Percentiles rank a stretch among this genome's conserved stretches.
Conservation (phyloP, 2,797 vertebrate species). For the Falco concolor region DNA sequence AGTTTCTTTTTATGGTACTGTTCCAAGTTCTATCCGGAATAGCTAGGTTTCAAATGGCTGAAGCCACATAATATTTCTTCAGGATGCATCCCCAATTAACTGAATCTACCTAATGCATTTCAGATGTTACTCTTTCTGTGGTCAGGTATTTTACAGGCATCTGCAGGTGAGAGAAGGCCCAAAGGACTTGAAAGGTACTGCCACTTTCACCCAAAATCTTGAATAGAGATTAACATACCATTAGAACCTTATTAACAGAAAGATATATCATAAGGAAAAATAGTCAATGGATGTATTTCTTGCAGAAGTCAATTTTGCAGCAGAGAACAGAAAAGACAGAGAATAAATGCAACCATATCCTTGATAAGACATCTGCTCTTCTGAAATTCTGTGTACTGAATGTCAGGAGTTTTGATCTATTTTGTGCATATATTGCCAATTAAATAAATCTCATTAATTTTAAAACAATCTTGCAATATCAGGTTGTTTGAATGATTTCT, state of each 20-base stretch:
- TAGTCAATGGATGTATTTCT: background rate
- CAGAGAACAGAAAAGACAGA: background rate
- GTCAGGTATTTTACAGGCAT: background rate
- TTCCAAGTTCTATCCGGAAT: background rate
- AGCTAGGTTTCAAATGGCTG: background rate
- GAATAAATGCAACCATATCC: background rate
- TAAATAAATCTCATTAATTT: background rate
- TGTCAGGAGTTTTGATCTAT: background rate
- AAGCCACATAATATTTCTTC: background rate
- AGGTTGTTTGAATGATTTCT: background rate
- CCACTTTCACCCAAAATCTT: background rate
- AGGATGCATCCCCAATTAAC: background rate
- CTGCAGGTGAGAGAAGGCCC: background rate
- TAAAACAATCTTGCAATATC: background rate
- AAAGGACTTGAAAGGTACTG: background rate
- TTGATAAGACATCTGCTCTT: background rate
- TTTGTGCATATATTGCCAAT: background rate
- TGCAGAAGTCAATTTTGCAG: background rate
- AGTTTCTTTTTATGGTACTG: background rate
- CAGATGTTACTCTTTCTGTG: background rate
- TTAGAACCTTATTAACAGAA: background rate
- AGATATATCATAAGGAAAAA: background rate
- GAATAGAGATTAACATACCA: background rate
- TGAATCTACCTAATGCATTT: background rate
- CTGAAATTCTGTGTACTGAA: background rate